phyloP scores from a whole-genome alignment of 64 coral and sea anemone genomes.

The Montipora capricornis region DNA sequence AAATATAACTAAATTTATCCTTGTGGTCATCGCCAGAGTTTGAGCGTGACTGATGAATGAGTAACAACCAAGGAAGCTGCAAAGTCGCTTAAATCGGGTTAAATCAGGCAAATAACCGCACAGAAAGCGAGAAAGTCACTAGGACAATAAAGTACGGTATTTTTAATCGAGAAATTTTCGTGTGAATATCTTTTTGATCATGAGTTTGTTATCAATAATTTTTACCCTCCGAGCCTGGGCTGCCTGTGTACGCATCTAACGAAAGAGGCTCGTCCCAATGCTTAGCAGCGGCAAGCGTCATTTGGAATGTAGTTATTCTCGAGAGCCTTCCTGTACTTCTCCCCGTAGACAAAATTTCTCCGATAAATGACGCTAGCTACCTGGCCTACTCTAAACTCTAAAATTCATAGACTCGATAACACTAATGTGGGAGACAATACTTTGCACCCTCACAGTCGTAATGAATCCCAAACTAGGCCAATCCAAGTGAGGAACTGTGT shows the following conservation, averaged over 20 bases:
- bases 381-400: background rate
- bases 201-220: too few species aligned
- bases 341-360: conserved; percentile 9
- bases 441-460: background rate
- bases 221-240: too few species aligned
- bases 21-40: too few species aligned
- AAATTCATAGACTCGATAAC: background rate
- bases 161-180: too few species aligned
- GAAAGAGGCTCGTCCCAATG: conserved; percentile 1
- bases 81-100: too few species aligned
- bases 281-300: background rate
- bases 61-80: too few species aligned
- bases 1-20: too few species aligned
- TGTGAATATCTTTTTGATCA: too few species aligned
- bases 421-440: background rate
- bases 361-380: conserved; percentile 8
- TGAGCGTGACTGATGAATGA: too few species aligned
- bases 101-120: too few species aligned
- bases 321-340: background rate
- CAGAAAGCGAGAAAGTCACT: too few species aligned
- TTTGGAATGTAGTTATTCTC: conserved; percentile 38
- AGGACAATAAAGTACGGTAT: too few species aligned
- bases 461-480: conserved; percentile 42
- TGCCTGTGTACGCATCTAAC: background rate
- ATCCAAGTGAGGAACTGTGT: conserved; percentile 46